These are phyloP conservation scores for Champsocephalus esox DNA, from an alignment of 2,797 vertebrate species.

Conservation along the genomic window DNA sequence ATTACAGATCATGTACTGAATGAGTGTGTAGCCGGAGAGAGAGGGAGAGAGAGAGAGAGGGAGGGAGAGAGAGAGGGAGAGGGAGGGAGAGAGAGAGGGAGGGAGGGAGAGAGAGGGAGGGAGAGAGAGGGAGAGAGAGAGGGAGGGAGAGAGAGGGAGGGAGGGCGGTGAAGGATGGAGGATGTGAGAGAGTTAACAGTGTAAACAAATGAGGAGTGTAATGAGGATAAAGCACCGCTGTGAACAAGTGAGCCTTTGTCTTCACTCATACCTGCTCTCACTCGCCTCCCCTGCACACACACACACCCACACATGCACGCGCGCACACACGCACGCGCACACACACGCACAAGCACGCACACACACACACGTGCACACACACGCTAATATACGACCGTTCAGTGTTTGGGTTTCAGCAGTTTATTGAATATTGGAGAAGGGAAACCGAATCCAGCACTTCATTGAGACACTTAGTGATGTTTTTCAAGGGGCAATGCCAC, in stretches of 20 bases:
- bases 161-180: slow-evolving; percentile 63
- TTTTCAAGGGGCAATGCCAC: slow-evolving; percentile 29
- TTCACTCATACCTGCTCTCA: slow-evolving; percentile 67
- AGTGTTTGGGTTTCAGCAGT: slow-evolving; percentile 54
- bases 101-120: slow-evolving; percentile 28
- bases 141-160: slow-evolving; percentile 5
- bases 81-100: slow-evolving; percentile 27
- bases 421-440: slow-evolving; percentile 57
- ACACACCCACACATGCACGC: slow-evolving; percentile 13
- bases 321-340: background rate
- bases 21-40: slow-evolving; percentile 50
- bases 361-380: slow-evolving; percentile 4
- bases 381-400: slow-evolving; percentile 9
- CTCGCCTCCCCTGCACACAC: slow-evolving; percentile 25
- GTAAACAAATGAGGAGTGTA: slow-evolving; percentile 81
- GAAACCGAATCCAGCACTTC: slow-evolving; percentile 44
- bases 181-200: slow-evolving; percentile 76
- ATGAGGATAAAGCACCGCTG: slow-evolving; percentile 80
- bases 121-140: slow-evolving; percentile 21
- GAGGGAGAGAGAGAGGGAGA: background rate
- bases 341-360: background rate
- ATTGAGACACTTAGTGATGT: slow-evolving; percentile 37
- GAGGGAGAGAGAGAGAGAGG: slow-evolving; percentile 8
- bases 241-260: slow-evolving; percentile 83
- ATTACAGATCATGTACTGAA: slow-evolving; percentile 63